Evolutionary conservation across 2,888 invertebrate species (phyloP).

Genomic region (Nomada goodeniana): DNA sequence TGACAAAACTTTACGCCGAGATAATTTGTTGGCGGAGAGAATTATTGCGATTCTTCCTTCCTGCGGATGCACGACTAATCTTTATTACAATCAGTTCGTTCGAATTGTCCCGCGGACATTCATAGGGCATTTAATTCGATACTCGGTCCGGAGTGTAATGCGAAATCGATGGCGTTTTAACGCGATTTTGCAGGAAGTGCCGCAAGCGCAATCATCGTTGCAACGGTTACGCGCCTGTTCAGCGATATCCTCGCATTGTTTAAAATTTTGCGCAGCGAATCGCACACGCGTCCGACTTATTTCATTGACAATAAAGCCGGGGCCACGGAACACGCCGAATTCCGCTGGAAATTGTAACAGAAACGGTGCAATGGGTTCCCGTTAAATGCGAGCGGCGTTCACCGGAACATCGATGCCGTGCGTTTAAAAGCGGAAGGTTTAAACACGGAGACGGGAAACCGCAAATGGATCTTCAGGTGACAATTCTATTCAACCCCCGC

Average conservation of each 20-base stretch:
- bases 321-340: conserved; percentile 9
- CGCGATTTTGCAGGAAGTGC: background rate
- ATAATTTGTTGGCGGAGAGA: background rate
- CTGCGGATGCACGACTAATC: background rate
- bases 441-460: too few relatives aligned
- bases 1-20: conserved; percentile 7
- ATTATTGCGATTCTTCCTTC: background rate
- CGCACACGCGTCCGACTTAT: background rate
- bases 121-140: too few relatives aligned
- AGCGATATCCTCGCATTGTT: background rate
- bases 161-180: background rate
- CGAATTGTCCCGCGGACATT: background rate
- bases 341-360: conserved; percentile 15
- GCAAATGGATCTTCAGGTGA: background rate
- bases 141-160: too few relatives aligned
- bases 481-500: background rate
- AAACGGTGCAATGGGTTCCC: background rate
- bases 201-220: background rate
- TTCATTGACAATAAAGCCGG: conserved; percentile 15
- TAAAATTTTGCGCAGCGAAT: background rate
- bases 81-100: background rate
- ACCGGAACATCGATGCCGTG: conserved; percentile 2
- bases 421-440: background rate
- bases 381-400: conserved; percentile 4
- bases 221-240: background rate